A percentile compares a stretch with the other conserved stretches of the same genome.
These are phyloP conservation scores for Hoplodrina ambigua DNA, from an alignment of 2,888 invertebrate species.

Conservation along the genomic window DNA sequence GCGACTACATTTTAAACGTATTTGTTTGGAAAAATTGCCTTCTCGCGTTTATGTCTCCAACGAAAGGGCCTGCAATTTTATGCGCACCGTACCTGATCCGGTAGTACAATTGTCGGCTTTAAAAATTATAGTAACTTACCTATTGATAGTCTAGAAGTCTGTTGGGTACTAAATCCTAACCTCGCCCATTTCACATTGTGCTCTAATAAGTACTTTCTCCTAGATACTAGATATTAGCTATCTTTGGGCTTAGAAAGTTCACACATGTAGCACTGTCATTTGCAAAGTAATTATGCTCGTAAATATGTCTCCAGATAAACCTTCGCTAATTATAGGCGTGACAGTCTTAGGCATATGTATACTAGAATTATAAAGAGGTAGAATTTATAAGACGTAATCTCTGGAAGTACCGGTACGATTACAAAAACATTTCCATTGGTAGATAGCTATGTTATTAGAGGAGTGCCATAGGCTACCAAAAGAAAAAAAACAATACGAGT, in stretches of 20 bases:
- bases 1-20: too few species aligned
- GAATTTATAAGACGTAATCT: background rate
- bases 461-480: too few species aligned
- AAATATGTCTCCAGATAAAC: constrained; percentile 29
- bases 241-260: constrained; percentile 42
- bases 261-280: constrained; percentile 39
- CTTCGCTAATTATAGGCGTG: constrained; percentile 17
- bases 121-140: background rate
- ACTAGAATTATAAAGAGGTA: background rate
- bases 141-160: constrained; percentile 2
- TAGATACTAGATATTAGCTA: constrained; percentile 37
- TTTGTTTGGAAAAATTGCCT: too few species aligned
- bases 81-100: too few species aligned
- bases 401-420: too few species aligned
- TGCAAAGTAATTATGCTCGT: constrained; percentile 37
- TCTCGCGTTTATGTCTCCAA: too few species aligned
- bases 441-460: too few species aligned
- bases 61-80: too few species aligned
- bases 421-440: too few species aligned
- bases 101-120: background rate
- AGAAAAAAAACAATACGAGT: too few species aligned
- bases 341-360: background rate
- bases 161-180: constrained; percentile 4
- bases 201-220: constrained; percentile 43
- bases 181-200: constrained; percentile 33